Evolutionary conservation across 2,888 invertebrate species (phyloP).

Genomic region (Epiblema foenella): DNA sequence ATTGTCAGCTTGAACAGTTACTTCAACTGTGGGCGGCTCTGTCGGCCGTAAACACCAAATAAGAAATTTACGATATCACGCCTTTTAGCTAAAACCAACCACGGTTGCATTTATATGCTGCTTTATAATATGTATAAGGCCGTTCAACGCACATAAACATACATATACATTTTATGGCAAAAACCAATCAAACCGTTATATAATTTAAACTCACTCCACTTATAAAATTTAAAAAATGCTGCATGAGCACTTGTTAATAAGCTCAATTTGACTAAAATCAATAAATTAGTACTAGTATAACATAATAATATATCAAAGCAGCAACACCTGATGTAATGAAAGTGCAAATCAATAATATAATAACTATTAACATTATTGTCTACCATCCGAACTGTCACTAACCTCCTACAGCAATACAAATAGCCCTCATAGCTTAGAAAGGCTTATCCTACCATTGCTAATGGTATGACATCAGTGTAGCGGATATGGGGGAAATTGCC

Average conservation of each 20-base stretch:
- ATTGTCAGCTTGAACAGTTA: constrained; percentile 33
- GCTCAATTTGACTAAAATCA: too few relatives aligned
- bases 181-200: constrained; percentile 16
- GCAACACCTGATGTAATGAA: background rate
- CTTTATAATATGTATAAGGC: constrained; percentile 28
- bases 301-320: background rate
- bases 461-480: constrained; percentile 73
- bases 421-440: constrained; percentile 59
- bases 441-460: constrained; percentile 66
- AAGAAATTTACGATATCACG: constrained; percentile 55
- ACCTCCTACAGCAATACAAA: constrained; percentile 41
- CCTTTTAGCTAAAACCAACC: constrained; percentile 45
- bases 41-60: constrained; percentile 44
- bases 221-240: background rate
- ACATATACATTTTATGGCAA: constrained; percentile 13
- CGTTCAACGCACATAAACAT: constrained; percentile 29
- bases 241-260: too few relatives aligned
- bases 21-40: constrained; percentile 35
- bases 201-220: background rate
- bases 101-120: constrained; percentile 45
- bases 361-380: constrained; percentile 11
- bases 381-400: constrained; percentile 41
- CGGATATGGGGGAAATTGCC: constrained; percentile 79
- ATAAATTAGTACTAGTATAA: too few relatives aligned
- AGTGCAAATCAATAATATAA: background rate